Evolutionary conservation across 2,113 vertebrate species (phyloP).

Genomic region (Petromus typicus): DNA sequence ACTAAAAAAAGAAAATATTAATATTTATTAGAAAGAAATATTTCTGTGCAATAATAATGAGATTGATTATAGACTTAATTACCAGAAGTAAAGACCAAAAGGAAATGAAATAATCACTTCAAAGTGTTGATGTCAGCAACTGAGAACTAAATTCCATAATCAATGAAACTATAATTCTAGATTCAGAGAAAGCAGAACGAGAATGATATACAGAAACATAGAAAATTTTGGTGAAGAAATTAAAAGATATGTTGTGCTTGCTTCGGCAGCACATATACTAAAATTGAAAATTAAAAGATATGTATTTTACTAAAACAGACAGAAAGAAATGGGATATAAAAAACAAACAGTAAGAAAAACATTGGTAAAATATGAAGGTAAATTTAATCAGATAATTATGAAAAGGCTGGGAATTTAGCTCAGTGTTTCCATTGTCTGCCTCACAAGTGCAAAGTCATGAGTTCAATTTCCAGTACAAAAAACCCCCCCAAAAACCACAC

Average conservation of each 20-base stretch:
- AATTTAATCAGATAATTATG: slow-evolving; percentile 16
- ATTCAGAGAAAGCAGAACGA: background rate
- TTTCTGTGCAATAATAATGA: background rate
- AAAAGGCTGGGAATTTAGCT: too few species aligned
- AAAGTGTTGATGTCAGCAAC: background rate
- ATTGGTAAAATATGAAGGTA: background rate
- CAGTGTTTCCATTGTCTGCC: too few species aligned
- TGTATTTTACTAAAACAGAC: background rate
- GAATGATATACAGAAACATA: background rate
- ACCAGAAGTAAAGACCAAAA: background rate
- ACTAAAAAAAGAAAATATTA: slow-evolving; percentile 7
- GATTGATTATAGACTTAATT: background rate
- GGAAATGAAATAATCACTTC: background rate
- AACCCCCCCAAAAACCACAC: too few species aligned
- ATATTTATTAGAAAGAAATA: background rate
- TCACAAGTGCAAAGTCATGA: too few species aligned
- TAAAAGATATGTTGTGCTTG: too few species aligned
- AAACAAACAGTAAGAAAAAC: slow-evolving; percentile 1
- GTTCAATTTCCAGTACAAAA: too few species aligned
- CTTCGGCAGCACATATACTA: too few species aligned
- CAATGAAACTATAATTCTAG: background rate
- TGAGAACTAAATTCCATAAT: background rate
- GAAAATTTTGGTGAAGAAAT: slow-evolving; percentile 36
- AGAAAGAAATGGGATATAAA: background rate
- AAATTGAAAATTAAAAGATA: background rate